Percentiles rank a stretch among this genome's conserved stretches.
Conservation (phyloP, 1,140 invertebrate genomes). For the Lepidurus apus region DNA sequence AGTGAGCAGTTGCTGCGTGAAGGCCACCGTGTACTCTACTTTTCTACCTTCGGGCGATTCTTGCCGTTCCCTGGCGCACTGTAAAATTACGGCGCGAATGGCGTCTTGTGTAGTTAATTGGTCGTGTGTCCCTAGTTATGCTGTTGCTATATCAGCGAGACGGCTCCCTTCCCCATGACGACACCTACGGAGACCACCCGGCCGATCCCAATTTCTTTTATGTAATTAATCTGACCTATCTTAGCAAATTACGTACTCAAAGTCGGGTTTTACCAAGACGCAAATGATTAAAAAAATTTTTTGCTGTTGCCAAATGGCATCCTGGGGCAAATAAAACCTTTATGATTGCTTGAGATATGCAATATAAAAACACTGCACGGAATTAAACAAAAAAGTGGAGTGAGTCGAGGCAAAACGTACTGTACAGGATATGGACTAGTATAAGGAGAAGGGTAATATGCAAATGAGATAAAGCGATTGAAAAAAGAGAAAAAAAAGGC, state of each 20-base stretch:
- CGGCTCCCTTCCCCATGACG: not conserved
- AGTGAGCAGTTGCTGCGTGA: not conserved
- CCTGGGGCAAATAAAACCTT: not conserved
- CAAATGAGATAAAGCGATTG: not conserved
- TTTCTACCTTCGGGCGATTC: not conserved
- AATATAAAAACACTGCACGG: not conserved
- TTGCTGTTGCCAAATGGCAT: not conserved
- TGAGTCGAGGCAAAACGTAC: not conserved
- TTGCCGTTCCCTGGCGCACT: not conserved
- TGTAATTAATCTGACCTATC: conserved; percentile 16
- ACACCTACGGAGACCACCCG: not conserved
- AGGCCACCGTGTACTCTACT: not conserved
- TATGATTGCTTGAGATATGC: too few relatives aligned
- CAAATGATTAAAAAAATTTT: not conserved
- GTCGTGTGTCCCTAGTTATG: conserved; percentile 16
- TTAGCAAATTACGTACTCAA: not conserved
- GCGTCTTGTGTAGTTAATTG: conserved; percentile 2
- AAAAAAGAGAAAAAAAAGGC: not conserved
- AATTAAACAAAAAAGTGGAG: not conserved
- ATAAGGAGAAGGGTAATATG: not conserved
- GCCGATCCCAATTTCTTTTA: not conserved
- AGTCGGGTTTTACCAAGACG: not conserved
- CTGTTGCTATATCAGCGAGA: not conserved
- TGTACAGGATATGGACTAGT: not conserved
- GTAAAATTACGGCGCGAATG: not conserved